Evolutionary conservation across 2,888 invertebrate species (phyloP), one percentile per base, ranked within the genome.

Genomic region (Leuctra nigra): DNA sequence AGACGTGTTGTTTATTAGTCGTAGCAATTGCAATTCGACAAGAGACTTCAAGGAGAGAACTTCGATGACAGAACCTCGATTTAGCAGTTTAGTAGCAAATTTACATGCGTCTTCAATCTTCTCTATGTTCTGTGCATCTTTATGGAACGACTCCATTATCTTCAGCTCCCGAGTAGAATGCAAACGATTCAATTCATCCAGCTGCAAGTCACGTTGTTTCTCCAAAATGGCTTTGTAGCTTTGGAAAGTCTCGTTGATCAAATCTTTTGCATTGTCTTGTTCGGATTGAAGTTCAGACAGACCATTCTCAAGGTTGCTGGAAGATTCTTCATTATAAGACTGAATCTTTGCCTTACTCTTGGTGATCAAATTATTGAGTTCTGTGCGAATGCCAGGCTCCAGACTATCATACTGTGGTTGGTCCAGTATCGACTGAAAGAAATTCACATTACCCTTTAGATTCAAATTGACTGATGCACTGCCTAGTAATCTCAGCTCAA

Each of bases 101-200:
- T 86, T 85, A 68, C 88, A 88, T 9, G 92, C 92, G 68, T 90
- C 88, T 67, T 91, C 89, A 61, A 94, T 84, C 66, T 87, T 85
- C 61, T 86, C 87, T 61, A 88, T 84, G 3, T 86, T 87, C 68
- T 90, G 91, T 65, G 89, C 91, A 55, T 93, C 82, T 59, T 83
- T 83, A 68, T 89, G 87, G 68, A 87, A 84, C 60, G 87, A 77
- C 68, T 93, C 92, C 92, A 94, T 94, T 33, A 94, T 86, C 70
- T 87, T 86, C 36, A 94, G 77, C 72, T 93, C 93, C 59, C 91
- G 82, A 67, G 87, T 85, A 59, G 87, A 86, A 70, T 95, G 93
- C 61, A 90, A 71, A 62, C 80, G 79, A 65, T 86, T 84, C 46
- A 91, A 77, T 67, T 87, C 84, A 62, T 82, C 80, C 20, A 91